Evolutionary conservation across 2,113 vertebrate species (phyloP), one percentile per base, ranked within the genome.

Genomic region (Syngnathus floridae): DNA sequence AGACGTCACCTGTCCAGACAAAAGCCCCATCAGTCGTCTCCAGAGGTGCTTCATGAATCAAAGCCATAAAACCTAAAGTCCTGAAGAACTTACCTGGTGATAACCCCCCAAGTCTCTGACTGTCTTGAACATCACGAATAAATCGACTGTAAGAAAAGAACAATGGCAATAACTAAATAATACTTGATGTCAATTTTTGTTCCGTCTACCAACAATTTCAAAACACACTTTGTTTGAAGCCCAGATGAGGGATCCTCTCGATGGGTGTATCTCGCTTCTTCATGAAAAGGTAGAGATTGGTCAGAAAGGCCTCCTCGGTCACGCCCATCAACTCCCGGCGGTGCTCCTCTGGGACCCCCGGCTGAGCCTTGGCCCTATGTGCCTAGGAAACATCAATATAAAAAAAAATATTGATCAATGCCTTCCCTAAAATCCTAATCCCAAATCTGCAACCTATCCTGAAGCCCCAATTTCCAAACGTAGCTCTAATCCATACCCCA

Each of bases 171-270:
- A 31, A 31, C 26, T 2, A 0, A 31, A 31, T 31, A 3, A 31
- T 31, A 31, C 0, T 61, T 43, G 13, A 16, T 62, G 36, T 49
- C 5, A 3, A 31, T 16, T 22, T 38, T 17, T 10, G 52, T 55
- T 17, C 26, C 31, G 9, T 10, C 14, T 26, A 7, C 4, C 8
- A 7, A 55, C 48, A 43, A 54, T 26, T 4, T 48, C 7, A n/a
- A 22, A 17, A n/a, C 31, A 6, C n/a, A 92, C 91, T 90, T 78
- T 91, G 90, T 74, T 90, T 92, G 73, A 92, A 92, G 71, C 91
- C 91, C 36, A 92, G 87, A 62, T 92, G 88, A 40, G 91, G 91
- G 64, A 92, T 90, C 54, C 90, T 88, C 76, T 92, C 90, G 16
- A 92, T 90, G 0, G 90, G 86, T 0, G 87, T 89, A 7, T 89